phyloP scores from a whole-genome alignment of 2,113 vertebrate genomes.

The Indicator indicator region DNA sequence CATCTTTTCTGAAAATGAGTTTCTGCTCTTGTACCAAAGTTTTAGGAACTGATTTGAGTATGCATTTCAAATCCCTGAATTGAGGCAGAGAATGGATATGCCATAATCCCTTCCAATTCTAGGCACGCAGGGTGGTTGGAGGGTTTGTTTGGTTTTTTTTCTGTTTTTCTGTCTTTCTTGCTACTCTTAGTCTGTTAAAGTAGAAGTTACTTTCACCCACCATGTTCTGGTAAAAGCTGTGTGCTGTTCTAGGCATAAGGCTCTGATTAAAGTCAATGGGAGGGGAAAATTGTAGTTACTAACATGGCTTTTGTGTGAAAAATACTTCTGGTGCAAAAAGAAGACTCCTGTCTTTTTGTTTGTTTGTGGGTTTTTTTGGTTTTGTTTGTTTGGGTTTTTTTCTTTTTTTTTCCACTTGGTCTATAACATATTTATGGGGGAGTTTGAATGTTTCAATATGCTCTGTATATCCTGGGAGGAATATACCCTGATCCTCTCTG shows the following conservation, averaged over 20 bases:
- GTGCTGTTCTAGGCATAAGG: conserved; percentile 32
- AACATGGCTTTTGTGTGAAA: conserved; percentile 26
- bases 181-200: conserved; percentile 43
- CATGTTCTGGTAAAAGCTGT: conserved; percentile 54
- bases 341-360: background rate
- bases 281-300: conserved; percentile 12
- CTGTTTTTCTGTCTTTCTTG: background rate
- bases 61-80: background rate
- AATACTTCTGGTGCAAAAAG: conserved; percentile 7
- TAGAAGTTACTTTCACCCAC: conserved; percentile 58
- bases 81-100: background rate
- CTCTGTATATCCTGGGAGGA: conserved; percentile 25
- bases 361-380: background rate
- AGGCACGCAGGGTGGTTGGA: background rate
- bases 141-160: background rate
- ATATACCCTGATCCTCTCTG: background rate
- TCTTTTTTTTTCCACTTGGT: background rate
- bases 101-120: background rate
- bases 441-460: background rate
- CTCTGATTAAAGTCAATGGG: conserved; percentile 59
- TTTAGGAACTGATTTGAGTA: background rate
- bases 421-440: conserved; percentile 31
- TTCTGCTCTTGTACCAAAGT: background rate
- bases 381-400: background rate
- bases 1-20: background rate